Evolutionary conservation across 2,797 vertebrate species (phyloP).

Genomic region (Rousettus madagascariensis): DNA sequence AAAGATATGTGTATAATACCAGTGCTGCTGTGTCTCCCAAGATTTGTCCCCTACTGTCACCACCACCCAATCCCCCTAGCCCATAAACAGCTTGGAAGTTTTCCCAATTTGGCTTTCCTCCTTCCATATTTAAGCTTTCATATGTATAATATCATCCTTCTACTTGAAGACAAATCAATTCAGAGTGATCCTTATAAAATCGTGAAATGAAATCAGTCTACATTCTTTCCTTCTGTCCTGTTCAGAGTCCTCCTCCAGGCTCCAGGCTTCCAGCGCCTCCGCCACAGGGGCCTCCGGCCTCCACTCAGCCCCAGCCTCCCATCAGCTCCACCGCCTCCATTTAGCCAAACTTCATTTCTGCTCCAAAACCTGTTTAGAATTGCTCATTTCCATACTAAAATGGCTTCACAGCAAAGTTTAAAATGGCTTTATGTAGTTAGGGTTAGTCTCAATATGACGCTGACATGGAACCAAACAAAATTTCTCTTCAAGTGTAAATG

Average conservation of each 20-base stretch:
- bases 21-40: not conserved
- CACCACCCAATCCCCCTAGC: not conserved
- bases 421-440: not conserved
- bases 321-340: not conserved
- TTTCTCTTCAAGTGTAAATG: constrained; percentile 3
- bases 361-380: not conserved
- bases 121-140: not conserved
- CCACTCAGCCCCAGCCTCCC: not conserved
- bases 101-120: not conserved
- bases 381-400: constrained; percentile 25
- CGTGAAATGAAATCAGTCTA: not conserved
- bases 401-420: not conserved
- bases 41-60: not conserved
- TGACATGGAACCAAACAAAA: not conserved
- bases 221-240: not conserved
- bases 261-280: not conserved
- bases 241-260: not conserved
- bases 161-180: constrained; percentile 23
- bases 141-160: not conserved
- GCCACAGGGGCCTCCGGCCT: not conserved
- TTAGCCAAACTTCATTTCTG: not conserved
- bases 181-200: not conserved
- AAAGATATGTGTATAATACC: not conserved
- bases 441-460: not conserved
- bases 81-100: not conserved